Conservation (phyloP, 1,140 invertebrate species). For the Formica exsecta region DNA sequence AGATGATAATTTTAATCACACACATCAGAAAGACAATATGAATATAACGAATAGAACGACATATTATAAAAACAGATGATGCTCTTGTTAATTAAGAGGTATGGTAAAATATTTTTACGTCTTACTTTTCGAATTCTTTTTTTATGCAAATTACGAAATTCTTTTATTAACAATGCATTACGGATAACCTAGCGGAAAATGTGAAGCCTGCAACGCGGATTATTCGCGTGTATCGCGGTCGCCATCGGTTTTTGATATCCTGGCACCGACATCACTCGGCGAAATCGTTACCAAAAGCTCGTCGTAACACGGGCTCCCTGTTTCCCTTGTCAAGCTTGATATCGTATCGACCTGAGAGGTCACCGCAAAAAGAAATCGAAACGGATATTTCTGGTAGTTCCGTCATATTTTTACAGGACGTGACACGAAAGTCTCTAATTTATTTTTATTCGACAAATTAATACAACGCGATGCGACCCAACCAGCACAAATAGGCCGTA, state of each 20-base stretch:
- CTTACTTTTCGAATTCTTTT: not conserved
- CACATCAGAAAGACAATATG: not conserved
- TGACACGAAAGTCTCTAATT: not conserved
- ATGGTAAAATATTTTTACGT: too few relatives aligned
- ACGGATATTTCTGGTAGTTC: not conserved
- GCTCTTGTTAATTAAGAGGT: not conserved
- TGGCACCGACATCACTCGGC: constrained; percentile 82
- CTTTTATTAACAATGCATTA: not conserved
- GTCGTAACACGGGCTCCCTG: constrained; percentile 77
- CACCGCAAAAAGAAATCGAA: constrained; percentile 36
- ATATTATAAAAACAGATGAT: not conserved
- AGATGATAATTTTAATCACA: not conserved
- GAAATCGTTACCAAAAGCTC: constrained; percentile 84
- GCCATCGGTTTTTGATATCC: constrained; percentile 77
- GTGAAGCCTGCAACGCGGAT: constrained; percentile 9
- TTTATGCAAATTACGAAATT: not conserved
- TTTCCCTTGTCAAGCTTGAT: constrained; percentile 74
- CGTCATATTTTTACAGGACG: not conserved
- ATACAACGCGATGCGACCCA: not conserved
- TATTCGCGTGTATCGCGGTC: constrained; percentile 32
- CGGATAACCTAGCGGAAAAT: constrained; percentile 5
- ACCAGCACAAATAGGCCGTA: too few relatives aligned
- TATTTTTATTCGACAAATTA: constrained; percentile 13
- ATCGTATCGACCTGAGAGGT: constrained; percentile 78
- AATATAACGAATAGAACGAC: too few relatives aligned